Base-by-base conservation (phyloP, 2,888 invertebrate genomes). In the Cepaea hortensis region DNA sequence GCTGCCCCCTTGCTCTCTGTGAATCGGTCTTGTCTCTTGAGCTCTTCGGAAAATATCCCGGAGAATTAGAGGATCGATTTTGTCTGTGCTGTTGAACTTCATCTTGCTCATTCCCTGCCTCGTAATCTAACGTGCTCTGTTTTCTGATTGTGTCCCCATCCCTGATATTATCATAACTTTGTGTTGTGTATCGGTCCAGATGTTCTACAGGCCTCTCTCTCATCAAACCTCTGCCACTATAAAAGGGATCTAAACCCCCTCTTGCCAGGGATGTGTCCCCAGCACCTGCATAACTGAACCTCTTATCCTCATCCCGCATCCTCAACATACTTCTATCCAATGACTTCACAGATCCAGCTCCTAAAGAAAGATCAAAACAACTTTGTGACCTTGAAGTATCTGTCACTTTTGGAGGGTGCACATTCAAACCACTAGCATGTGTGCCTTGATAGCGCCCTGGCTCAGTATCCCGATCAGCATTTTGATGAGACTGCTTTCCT, bases 281-380 rank as follows among this genome's bases (percentile, higher is more conserved):
- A 72, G 50, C 55, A 4, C 87, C 87, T 55, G 87, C 87, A 80
- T 87, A 87, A 23, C 87, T 87, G 48, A 87, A 87, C 65, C 87
- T 55, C 68, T 87, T 87, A 80, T 87, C 87, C 23, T 77, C 86
- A n/a, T 82, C 68, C 62, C 76, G 68, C 23, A 81, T 11, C 20
- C 83, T 35, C 55, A 20, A 3, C 1, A 4, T 18, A 5, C 13
- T 7, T 23, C 20, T 15, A 70, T 77, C 76, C 9, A 48, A 13
- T 5, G 65, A 15, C 9, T 73, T 48, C 13, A n/a, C 62, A 11
- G 15, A 46, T 35, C 50, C 61, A 20, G 13, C 75, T 23, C 65
- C 81, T 50, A 11, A 62, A 7, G 61, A 75, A 50, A 86, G 82
- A 23, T 86, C 81, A n/a, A 62, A 23, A 77, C 86, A 86, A 70